Evolutionary conservation across 2,113 vertebrate genomes (phyloP), one percentile per base, ranked within the genome.

Genomic region (Megaptera novaeangliae): DNA sequence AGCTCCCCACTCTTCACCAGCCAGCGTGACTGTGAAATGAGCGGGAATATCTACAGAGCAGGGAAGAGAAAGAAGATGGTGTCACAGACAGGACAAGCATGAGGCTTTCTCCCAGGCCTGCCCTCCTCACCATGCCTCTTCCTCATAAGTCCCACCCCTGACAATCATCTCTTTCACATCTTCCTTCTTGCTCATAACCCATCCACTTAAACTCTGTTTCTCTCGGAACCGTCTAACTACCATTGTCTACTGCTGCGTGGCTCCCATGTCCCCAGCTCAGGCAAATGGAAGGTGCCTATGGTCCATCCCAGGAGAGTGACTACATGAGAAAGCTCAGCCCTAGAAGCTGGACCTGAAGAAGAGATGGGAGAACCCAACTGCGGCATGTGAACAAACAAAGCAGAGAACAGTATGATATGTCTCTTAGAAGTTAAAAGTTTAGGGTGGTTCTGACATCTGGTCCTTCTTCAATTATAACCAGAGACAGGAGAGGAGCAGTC

Each of bases 11-110:
- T 99, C 66, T 99, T 99, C 80, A 99, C 99, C 97, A 99, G 98
- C 97, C 99, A 98, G 80, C 99, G 99, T 0, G 99, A 99, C 98
- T 99, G 99, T 39, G 99, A 99, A 96, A 99, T 99, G 91, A 99
- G 99, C 12, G 99, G 99, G 88, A 99, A 99, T 92, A 99, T 99
- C 99, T 99, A 90, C 1, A 85, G 94, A 44, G 84, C 63, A 1
- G 59, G 71, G 77, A 57, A 14, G 57, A 96, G 34, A 9, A 31
- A 69, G n/a, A 59, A 49, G 63, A 55, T 23, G 1, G 3, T 2
- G 75, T 82, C 46, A 39, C 31, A 6, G 21, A 46, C 7, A 1
- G 5, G 34, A 57, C 29, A 21, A 36, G 6, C 5, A 6, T 0
- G 49, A 27, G 36, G 46, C 34, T 59, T 57, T 57, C 63, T 31